Evolutionary conservation across 2,113 vertebrate species (phyloP), one percentile per base, ranked within the genome.

Genomic region (Larimichthys crocea): DNA sequence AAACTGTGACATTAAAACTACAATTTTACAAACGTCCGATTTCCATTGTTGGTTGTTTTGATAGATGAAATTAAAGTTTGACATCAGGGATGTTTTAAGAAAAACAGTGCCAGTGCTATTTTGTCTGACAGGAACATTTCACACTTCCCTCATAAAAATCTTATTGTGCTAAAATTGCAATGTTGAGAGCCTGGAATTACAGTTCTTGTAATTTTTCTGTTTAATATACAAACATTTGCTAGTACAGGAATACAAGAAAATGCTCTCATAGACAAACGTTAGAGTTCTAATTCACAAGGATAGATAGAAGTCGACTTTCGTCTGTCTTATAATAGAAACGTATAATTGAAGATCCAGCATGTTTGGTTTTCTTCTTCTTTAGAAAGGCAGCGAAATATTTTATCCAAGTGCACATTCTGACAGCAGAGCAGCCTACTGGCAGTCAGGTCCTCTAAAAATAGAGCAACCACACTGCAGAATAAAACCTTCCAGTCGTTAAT

Each of bases 391-490:
- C 35, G n/a, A 67, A 35, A 74, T 61, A 31, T 70, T 83, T 69
- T 10, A 74, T 44, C 48, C 19, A 52, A 55, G 26, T 24, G 46
- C 42, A 48, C 9, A 31, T n/a, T 78, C 26, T 86, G 70, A 81
- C 60, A 72, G 61, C 64, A 63, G 59, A 59, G 76, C 48, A 42
- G 52, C 57, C 16, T 20, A 19, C 44, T 56, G 40, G 22, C 52
- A 76, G 31, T 63, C 61, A 72, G 22, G n/a, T 44, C 17, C 24
- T 67, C 80, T 66, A 76, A 84, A 84, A 59, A 83, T 73, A 76
- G 79, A 76, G 10, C 53, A 71, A 40, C 67, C 12, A 19, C 42
- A 44, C 31, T 22, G 72, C 56, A 74, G 70, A 84, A 76, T 61
- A 68, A 74, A 14, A 82, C 46, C 78, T 48, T 66, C 59, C 49